Base-by-base conservation (phyloP, 2,113 vertebrate species). In the Corydoras sp. region DNA sequence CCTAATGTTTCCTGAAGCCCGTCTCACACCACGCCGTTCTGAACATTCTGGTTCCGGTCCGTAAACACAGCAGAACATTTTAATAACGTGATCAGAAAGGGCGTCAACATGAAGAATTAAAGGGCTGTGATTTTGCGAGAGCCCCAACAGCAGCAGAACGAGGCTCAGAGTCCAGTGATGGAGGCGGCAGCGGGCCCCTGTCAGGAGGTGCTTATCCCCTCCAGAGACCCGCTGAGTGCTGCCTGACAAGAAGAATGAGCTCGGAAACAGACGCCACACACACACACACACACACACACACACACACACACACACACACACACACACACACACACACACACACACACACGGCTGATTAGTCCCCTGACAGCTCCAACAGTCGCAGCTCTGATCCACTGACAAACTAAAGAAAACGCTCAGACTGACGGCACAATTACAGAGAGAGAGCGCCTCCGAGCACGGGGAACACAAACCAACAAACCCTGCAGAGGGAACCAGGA, bases 321-420 rank as follows among this genome's bases (percentile, higher is more conserved):
- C 49, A 58, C 49, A 69, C 49, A 58, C 49, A 69, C 49, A 58
- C 49, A 69, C 49, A 58, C 49, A 69, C 49, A 58, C 49, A 69
- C 49, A 58, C 49, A 69, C 49, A 58, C 54, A 70, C 56, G 29
- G 50, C 48, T 71, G 73, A 80, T 74, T 74, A 71, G 50, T 69
- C n/a, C 43, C 53, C 48, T 58, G 58, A 72, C 59, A 70, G 60
- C 58, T 9, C 24, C 51, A 65, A 75, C 72, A 74, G 55, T 60
- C 14, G 53, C 61, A 58, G 59, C 10, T 10, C 58, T 50, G 13
- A 56, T 14, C 14, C 65, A 29, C 56, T 58, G 60, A 71, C 11
- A 75, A 50, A 69, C 13, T 5, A 10, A 49, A 3, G 7, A 55
- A 43, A 51, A 32, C n/a, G n/a, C n/a, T n/a, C n/a, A n/a, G n/a